Percentiles rank a stretch among this genome's conserved stretches.
These are phyloP conservation scores for Ypsolopha sequella DNA, from an alignment of 2,888 invertebrate genomes.

Conservation along the genomic window DNA sequence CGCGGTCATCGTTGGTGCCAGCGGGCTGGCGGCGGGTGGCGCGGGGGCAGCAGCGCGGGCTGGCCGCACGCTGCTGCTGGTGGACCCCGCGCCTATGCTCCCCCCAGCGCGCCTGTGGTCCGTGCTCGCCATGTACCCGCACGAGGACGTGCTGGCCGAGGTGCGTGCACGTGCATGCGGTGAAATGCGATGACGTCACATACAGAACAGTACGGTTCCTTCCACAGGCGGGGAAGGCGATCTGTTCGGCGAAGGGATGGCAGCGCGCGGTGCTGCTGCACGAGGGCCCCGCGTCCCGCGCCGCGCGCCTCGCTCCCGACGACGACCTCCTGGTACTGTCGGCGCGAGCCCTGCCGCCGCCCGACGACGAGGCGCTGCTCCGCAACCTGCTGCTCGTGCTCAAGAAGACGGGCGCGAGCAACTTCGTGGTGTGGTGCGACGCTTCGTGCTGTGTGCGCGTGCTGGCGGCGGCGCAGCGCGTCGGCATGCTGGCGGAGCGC, in stretches of 20 bases:
- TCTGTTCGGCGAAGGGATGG: constrained; percentile 44
- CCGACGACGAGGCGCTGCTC: constrained; percentile 34
- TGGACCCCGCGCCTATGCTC: constrained; percentile 27
- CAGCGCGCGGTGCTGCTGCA: constrained; percentile 44
- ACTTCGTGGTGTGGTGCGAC: constrained; percentile 43
- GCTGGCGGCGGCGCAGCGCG: constrained; percentile 53
- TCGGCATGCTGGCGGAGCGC: constrained; percentile 42
- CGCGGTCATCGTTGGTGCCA: background rate
- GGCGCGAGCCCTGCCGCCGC: constrained; percentile 40
- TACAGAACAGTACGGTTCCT: background rate
- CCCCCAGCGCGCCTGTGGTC: constrained; percentile 22
- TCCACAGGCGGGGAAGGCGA: constrained; percentile 30
- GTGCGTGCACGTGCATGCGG: no score
- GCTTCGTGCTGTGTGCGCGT: constrained; percentile 39
- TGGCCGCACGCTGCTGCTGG: constrained; percentile 36
- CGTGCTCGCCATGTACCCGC: constrained; percentile 37
- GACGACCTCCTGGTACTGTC: constrained; percentile 23
- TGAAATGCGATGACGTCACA: background rate
- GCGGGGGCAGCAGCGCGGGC: constrained; percentile 19
- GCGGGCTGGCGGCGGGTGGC: constrained; percentile 8
- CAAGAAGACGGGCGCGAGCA: constrained; percentile 37
- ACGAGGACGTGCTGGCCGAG: constrained; percentile 29
- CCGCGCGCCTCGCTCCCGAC: constrained; percentile 30
- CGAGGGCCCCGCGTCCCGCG: constrained; percentile 30
- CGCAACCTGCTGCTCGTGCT: constrained; percentile 25